Evolutionary conservation across 2,888 invertebrate genomes (phyloP).

Genomic region (Liodrosophila aerea): DNA sequence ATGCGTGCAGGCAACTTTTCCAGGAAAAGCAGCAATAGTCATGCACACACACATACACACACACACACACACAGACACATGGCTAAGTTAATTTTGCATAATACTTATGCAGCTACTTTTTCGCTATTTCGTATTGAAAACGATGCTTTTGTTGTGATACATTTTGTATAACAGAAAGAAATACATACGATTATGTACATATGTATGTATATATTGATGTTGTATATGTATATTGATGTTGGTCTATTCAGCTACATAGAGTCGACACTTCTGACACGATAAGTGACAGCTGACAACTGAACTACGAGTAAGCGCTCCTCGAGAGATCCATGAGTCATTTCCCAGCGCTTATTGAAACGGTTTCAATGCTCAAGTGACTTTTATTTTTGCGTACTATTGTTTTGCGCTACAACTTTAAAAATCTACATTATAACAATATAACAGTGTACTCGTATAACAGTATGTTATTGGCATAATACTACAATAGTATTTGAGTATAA

Average conservation of each 20-base stretch:
- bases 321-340: slow-evolving; percentile 28
- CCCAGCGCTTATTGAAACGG: not conserved
- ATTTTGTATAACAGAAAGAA: slow-evolving; percentile 36
- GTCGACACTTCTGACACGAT: slow-evolving; percentile 38
- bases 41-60: slow-evolving; percentile 42
- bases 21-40: slow-evolving; percentile 73
- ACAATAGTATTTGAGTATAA: too few relatives aligned
- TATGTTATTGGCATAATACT: too few relatives aligned
- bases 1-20: slow-evolving; percentile 72
- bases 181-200: too few relatives aligned
- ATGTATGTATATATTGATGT: too few relatives aligned
- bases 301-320: slow-evolving; percentile 21
- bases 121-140: slow-evolving; percentile 19
- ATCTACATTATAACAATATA: too few relatives aligned
- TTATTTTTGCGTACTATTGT: too few relatives aligned
- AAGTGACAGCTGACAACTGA: slow-evolving; percentile 53
- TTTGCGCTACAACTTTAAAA: too few relatives aligned
- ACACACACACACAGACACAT: slow-evolving; percentile 15
- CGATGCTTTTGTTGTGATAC: slow-evolving; percentile 33
- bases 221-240: slow-evolving; percentile 18
- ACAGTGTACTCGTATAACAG: too few relatives aligned
- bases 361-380: not conserved
- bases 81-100: slow-evolving; percentile 63
- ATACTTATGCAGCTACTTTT: slow-evolving; percentile 44
- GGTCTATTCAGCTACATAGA: slow-evolving; percentile 20